Evolutionary conservation across 2,797 vertebrate genomes (phyloP), one percentile per base, ranked within the genome.

Genomic region (Chaenodraco wilsoni): DNA sequence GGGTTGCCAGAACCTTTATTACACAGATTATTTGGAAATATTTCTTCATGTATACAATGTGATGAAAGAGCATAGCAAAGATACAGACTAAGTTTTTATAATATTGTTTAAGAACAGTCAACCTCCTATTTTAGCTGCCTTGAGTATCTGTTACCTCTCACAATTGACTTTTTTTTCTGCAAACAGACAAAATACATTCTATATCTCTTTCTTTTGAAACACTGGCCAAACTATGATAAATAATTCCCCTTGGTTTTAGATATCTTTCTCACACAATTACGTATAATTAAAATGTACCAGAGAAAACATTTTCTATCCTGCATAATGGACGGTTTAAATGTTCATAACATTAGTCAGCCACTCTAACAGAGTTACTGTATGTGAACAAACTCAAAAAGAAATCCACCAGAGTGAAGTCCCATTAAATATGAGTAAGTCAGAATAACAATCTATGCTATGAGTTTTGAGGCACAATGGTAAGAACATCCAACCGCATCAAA

Each of bases 401-500:
- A 48, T 59, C 3, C 4, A 40, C 23, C 3, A 33, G 17, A 15
- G 17, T 14, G 6, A 55, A 65, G 27, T 46, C 50, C 65, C 43
- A 69, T 79, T 56, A 74, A 70, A 57, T 69, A 57, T 0, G 3
- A 56, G 21, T 54, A 43, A 50, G 33, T 63, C 9, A 59, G 19
- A 74, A 72, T 8, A 74, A 69, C 40, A 68, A 40, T 27, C 1
- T 27, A 11, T 13, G 16, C 6, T 6, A 76, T 71, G n/a, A 48
- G 33, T 49, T 37, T 48, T 31, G 31, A 15, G 41, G 46, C 37
- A 84, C 43, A 58, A 68, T 56, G 43, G 23, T 37, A 0, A 2
- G 16, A 44, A 45, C 31, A 60, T 70, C 9, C 41, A 75, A 65
- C 50, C 10, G 6, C 41, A 31, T n/a, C 23, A 79, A 76, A 67